Percentiles rank a stretch among this genome's conserved stretches.
Evolutionary conservation across 2,888 invertebrate genomes (phyloP).

Genomic region (Stenotaenia linearis): DNA sequence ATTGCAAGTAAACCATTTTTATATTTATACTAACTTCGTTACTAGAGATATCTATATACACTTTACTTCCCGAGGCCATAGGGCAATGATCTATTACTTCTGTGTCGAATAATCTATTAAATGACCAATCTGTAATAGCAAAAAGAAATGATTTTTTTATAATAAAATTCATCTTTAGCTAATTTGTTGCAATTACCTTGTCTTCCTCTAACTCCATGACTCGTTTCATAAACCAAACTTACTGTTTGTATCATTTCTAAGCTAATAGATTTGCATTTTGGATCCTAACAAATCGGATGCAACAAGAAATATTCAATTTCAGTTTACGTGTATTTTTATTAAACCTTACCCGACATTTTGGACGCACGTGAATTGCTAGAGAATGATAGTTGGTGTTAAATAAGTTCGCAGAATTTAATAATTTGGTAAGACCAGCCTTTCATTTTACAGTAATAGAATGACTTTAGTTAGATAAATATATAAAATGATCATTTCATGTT

Average conservation of each 20-base stretch:
- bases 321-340: background rate
- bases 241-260: conserved; percentile 80
- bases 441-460: conserved; percentile 45
- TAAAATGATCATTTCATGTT: too few relatives aligned
- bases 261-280: conserved; percentile 57
- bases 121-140: conserved; percentile 71
- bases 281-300: conserved; percentile 49
- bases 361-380: conserved; percentile 74
- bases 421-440: conserved; percentile 73
- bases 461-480: background rate
- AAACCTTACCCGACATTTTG: conserved; percentile 58
- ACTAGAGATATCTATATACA: conserved; percentile 72
- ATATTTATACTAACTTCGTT: conserved; percentile 43
- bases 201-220: conserved; percentile 40
- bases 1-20: background rate
- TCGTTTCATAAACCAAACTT: conserved; percentile 77
- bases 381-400: conserved; percentile 93
- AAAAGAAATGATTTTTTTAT: background rate
- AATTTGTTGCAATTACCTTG: background rate
- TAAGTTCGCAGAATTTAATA: conserved; percentile 83
- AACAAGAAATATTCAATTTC: background rate
- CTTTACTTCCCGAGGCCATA: conserved; percentile 66
- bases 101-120: conserved; percentile 75
- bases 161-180: background rate
- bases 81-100: conserved; percentile 60